Conservation (phyloP, 2,113 vertebrate genomes). For the Ophthalmotilapia sp. region DNA sequence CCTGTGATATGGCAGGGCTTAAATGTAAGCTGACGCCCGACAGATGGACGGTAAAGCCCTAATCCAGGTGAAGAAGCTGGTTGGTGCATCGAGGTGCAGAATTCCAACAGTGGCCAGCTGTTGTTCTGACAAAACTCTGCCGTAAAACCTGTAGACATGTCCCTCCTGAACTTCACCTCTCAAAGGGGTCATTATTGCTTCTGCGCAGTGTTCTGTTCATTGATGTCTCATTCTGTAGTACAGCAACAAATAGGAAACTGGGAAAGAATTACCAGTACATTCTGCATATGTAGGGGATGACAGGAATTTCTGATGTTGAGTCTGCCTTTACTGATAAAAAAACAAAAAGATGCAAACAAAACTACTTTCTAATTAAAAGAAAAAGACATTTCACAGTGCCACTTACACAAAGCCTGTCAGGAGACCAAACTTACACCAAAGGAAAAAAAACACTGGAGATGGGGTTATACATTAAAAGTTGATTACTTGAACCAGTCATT, state of each 20-base stretch:
- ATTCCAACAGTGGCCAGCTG: conserved; percentile 59
- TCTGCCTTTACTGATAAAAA: background rate
- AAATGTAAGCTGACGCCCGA: conserved; percentile 60
- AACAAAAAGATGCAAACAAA: background rate
- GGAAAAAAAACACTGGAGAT: background rate
- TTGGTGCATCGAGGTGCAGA: conserved; percentile 62
- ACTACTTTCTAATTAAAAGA: background rate
- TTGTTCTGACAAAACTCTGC: conserved; percentile 25
- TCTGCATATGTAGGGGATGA: background rate
- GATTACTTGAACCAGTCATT: background rate
- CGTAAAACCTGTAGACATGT: conserved; percentile 16
- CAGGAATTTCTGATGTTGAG: background rate
- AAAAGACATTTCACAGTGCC: background rate
- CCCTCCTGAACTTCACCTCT: conserved; percentile 22
- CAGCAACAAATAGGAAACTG: background rate
- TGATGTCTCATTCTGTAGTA: background rate
- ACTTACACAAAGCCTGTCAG: background rate
- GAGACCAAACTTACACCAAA: background rate
- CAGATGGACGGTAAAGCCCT: conserved; percentile 70
- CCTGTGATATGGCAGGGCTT: conserved; percentile 65
- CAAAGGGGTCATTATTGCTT: background rate
- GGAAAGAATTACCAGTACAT: background rate
- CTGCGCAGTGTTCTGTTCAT: background rate
- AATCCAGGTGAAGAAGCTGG: conserved; percentile 61
- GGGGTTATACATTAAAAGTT: background rate